Evolutionary conservation across 2,113 vertebrate species (phyloP).

Genomic region (Ophiodon elongatus): DNA sequence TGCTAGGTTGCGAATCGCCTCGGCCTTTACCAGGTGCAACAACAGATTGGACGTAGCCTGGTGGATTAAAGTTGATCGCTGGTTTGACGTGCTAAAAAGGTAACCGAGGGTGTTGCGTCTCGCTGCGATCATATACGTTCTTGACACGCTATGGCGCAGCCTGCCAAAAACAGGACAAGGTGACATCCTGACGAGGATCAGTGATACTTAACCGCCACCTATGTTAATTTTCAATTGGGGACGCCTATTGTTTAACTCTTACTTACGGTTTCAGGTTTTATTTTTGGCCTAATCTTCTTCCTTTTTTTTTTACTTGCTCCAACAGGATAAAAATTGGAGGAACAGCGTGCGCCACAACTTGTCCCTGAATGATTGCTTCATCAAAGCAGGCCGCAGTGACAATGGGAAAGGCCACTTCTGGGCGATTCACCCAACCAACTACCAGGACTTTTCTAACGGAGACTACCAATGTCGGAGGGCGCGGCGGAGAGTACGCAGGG

Average conservation of each 20-base stretch:
- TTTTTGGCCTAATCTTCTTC: slow-evolving; percentile 6
- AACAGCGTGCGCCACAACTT: slow-evolving; percentile 89
- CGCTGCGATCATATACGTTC: slow-evolving; percentile 56
- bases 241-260: slow-evolving; percentile 26
- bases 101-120: slow-evolving; percentile 66
- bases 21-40: slow-evolving; percentile 71
- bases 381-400: slow-evolving; percentile 89
- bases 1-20: slow-evolving; percentile 74
- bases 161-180: slow-evolving; percentile 60
- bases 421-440: slow-evolving; percentile 87
- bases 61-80: slow-evolving; percentile 71
- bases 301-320: slow-evolving; percentile 8
- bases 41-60: slow-evolving; percentile 68
- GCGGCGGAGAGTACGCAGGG: slow-evolving; percentile 82
- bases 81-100: slow-evolving; percentile 74
- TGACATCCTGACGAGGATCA: slow-evolving; percentile 65
- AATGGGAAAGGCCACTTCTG: slow-evolving; percentile 90
- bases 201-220: slow-evolving; percentile 48
- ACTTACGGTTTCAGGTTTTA: neutral
- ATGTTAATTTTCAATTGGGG: slow-evolving; percentile 38
- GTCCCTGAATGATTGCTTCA: slow-evolving; percentile 88
- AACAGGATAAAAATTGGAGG: slow-evolving; percentile 90
- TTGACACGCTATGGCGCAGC: slow-evolving; percentile 52
- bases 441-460: slow-evolving; percentile 87
- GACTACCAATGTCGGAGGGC: slow-evolving; percentile 87